Base-by-base conservation (phyloP, 2,797 vertebrate species). In the Danio choprae region DNA sequence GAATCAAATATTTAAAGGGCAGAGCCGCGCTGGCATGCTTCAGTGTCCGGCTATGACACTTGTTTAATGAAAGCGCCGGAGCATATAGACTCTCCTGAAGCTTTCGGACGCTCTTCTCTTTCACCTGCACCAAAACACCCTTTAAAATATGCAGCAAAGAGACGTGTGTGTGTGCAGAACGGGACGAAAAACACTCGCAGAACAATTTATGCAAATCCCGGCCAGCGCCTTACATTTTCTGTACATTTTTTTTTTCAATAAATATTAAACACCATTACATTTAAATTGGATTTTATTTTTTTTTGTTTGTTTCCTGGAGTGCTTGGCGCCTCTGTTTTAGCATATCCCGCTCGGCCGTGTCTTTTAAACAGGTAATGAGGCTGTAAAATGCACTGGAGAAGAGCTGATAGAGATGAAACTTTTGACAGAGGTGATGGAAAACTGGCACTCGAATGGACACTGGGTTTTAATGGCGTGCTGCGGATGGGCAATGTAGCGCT, bases 261-360 rank as follows among this genome's bases (percentile, higher is more conserved):
- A 94, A 94, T 94, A 94, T 94, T 93, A 94, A 94, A 94, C 92
- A 93, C 92, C 89, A 93, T 92, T 93, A 93, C 89, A 93, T 91
- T 91, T 91, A 91, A 94, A 94, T 91, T 88, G 92, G 89, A 93
- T 90, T 90, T 92, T 89, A 84, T 89, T 90, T 91, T 82, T n/a
- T 29, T 29, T 29, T 29, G 29, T 29, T 29, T 85, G 29, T 29
- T 29, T 85, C 74, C 84, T 86, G 86, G 77, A 81, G 85, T 84
- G 86, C 84, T 87, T 86, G 84, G 64, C 65, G 77, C 79, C 76
- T 85, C 85, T 89, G 88, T 89, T 93, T 93, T 92, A 92, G 89
- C 92, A 92, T 93, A 87, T 86, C 91, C 89, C 73, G 73, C 79
- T 87, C 83, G 77, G 85, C 85, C 83, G 85, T 89, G 85, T 91